These are phyloP conservation scores for Bambusicola thoracicus DNA, from an alignment of 2,113 vertebrate genomes.

Conservation along the genomic window DNA sequence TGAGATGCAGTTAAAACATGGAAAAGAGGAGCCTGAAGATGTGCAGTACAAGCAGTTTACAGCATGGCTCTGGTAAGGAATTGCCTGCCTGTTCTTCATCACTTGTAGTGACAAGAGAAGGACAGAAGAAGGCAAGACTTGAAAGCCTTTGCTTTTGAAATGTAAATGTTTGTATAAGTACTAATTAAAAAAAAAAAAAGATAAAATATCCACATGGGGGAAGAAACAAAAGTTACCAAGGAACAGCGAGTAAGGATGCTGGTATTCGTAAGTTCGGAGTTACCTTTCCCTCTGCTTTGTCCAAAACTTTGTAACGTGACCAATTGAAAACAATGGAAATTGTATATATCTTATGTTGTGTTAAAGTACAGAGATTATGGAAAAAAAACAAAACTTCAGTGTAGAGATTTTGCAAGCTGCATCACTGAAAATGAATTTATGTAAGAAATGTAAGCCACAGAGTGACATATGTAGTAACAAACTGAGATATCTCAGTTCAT, in stretches of 20 bases:
- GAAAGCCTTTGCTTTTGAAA: neutral
- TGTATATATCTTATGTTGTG: neutral
- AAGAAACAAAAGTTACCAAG: neutral
- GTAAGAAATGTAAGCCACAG: neutral
- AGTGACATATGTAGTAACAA: neutral
- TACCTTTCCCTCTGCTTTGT: neutral
- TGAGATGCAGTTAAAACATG: slow-evolving; percentile 90
- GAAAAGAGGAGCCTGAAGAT: slow-evolving; percentile 85
- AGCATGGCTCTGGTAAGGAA: slow-evolving; percentile 93
- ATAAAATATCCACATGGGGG: neutral
- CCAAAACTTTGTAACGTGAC: neutral
- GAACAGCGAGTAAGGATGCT: neutral
- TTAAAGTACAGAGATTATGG: neutral
- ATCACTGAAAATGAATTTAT: neutral
- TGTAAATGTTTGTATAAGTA: neutral
- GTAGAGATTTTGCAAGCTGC: neutral
- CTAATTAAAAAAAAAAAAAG: neutral
- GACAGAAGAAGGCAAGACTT: neutral
- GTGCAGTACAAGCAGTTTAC: slow-evolving; percentile 88
- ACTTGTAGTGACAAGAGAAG: neutral
- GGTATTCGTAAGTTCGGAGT: rapidly evolving
- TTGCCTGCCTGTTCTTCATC: neutral
- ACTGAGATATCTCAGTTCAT: neutral
- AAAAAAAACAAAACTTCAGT: neutral
- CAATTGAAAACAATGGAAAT: neutral